These are phyloP conservation scores for Pelodytes ibericus DNA, from an alignment of 2,797 vertebrate species.

Conservation along the genomic window DNA sequence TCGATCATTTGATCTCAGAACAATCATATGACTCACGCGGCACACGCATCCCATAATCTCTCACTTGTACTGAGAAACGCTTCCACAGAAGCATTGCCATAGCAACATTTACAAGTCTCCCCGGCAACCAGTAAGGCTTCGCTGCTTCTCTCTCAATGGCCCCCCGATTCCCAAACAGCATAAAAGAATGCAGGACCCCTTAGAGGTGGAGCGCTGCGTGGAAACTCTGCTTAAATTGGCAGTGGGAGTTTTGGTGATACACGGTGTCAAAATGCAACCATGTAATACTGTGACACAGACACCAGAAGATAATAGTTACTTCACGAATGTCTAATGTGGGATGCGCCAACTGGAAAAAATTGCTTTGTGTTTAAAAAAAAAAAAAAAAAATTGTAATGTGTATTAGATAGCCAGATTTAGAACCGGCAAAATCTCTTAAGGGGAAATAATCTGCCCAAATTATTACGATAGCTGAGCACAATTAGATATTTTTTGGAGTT, in stretches of 20 bases:
- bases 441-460: too few relatives aligned
- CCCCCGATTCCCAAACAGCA: conserved; percentile 61
- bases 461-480: too few relatives aligned
- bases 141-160: conserved; percentile 59
- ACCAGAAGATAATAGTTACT: too few relatives aligned
- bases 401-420: too few relatives aligned
- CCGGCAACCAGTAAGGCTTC: conserved; percentile 72
- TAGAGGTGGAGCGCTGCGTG: conserved; percentile 12
- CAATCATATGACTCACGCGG: conserved; percentile 71
- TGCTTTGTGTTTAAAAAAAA: too few relatives aligned
- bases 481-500: too few relatives aligned
- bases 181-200: conserved; percentile 59
- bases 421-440: too few relatives aligned
- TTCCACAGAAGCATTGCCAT: conserved; percentile 72
- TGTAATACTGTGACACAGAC: not conserved
- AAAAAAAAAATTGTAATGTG: too few relatives aligned
- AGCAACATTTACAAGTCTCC: conserved; percentile 78
- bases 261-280: too few relatives aligned
- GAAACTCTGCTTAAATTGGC: not conserved
- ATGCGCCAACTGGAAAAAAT: too few relatives aligned
- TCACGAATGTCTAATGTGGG: too few relatives aligned
- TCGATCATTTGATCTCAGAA: conserved; percentile 70
- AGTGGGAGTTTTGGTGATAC: conserved; percentile 13
- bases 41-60: conserved; percentile 77
- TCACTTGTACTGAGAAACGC: conserved; percentile 73